phyloP scores from a whole-genome alignment of 2,113 vertebrate species.

The Pyrgilauda ruficollis region DNA sequence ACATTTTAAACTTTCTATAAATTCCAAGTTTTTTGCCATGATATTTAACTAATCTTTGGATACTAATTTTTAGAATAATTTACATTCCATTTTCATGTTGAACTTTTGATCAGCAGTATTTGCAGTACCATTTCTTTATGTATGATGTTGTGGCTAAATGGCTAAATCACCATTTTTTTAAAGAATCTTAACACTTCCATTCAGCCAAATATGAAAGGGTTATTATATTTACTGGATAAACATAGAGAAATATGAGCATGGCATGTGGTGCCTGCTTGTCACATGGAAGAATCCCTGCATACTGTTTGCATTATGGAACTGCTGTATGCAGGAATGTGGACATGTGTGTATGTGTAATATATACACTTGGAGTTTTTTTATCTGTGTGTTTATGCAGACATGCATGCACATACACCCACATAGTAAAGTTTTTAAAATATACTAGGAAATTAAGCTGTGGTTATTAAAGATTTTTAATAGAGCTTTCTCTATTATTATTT shows the following conservation, averaged over 20 bases:
- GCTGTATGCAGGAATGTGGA: neutral
- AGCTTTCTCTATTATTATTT: constrained; percentile 59
- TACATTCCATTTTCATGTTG: constrained; percentile 51
- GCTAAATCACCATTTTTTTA: constrained; percentile 18
- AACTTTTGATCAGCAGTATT: constrained; percentile 6
- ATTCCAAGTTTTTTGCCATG: constrained; percentile 19
- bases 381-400: constrained; percentile 10
- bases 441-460: neutral
- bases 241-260: neutral
- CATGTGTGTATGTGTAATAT: neutral
- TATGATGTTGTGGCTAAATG: constrained; percentile 14
- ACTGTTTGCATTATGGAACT: neutral
- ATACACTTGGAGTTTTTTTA: neutral
- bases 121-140: constrained; percentile 23
- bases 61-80: constrained; percentile 44
- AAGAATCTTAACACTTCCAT: constrained; percentile 9
- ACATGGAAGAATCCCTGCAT: neutral
- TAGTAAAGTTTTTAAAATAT: neutral
- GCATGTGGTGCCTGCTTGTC: neutral
- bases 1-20: constrained; percentile 67
- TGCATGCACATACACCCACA: neutral
- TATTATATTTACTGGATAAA: constrained; percentile 37
- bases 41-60: constrained; percentile 56
- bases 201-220: constrained; percentile 36
- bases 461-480: constrained; percentile 43